phyloP scores from a whole-genome alignment of 2,797 vertebrate species.

The Mycteria americana region DNA sequence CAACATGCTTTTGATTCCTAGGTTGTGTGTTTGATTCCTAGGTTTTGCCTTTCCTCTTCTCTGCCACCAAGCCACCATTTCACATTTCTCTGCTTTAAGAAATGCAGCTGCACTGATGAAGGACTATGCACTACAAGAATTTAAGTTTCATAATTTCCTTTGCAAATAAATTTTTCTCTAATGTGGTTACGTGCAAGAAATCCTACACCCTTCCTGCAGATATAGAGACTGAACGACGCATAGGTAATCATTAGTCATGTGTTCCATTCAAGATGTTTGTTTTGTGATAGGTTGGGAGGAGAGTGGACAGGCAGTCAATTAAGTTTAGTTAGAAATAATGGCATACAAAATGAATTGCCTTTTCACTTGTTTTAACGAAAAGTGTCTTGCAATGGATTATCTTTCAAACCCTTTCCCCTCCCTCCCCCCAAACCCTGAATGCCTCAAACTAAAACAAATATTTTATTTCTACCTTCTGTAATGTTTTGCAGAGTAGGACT shows the following conservation, averaged over 20 bases:
- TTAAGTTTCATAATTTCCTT: neutral
- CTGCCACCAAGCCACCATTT: neutral
- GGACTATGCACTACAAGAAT: neutral
- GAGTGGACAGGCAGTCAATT: neutral
- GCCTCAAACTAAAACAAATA: neutral
- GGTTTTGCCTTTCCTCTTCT: neutral
- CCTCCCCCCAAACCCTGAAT: neutral
- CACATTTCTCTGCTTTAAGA: neutral
- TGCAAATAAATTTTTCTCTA: neutral
- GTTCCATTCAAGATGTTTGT: neutral
- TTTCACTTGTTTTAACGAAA: neutral
- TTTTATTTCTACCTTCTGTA: neutral
- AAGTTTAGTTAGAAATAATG: neutral
- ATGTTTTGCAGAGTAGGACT: neutral
- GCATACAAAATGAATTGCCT: neutral
- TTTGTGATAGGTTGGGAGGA: neutral
- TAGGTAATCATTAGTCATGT: neutral
- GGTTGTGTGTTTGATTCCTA: neutral
- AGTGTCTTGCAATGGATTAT: neutral
- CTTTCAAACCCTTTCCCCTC: neutral
- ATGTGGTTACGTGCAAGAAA: neutral
- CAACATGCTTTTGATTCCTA: neutral
- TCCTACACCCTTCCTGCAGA: neutral
- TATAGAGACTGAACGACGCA: neutral
- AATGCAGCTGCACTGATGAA: neutral